Base-by-base conservation (phyloP, 2,113 vertebrate species). In the Galemys pyrenaicus region DNA sequence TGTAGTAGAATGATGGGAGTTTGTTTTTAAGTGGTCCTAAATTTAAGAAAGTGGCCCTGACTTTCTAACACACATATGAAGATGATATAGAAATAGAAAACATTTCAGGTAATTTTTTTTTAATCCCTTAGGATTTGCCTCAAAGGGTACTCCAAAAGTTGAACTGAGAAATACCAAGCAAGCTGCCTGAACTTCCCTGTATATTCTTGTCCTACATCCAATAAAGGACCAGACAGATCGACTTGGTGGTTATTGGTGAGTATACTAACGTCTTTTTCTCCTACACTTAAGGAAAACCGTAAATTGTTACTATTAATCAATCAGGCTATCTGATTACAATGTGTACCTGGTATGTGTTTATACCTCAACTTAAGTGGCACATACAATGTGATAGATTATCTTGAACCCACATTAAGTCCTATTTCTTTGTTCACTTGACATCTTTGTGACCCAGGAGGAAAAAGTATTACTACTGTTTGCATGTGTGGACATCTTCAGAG, bases 201-300 rank as follows among this genome's bases (percentile, higher is more conserved):
- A 3, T 32, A 39, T 37, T 85, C 62, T 28, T 68, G 2, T 28
- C 87, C 86, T 62, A 9, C 15, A 7, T 65, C 56, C 35, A 78
- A 2, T 24, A 60, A 92, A 94, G 86, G 81, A 91, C 41, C 26
- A 46, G 82, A 86, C 44, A 19, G 6, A 56, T 74, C 8, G 3
- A 46, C 37, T 13, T 58, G 67, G 71, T 93, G 65, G 9, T 3
- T 83, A 92, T 82, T 12, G 93, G 94, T 97, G 84, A 96, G 93
- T 96, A 65, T 3, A 7, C 15, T 64, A 32, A 7, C 56, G n/a
- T 79, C 49, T 62, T 89, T 58, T 75, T 77, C 62, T 85, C 44
- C 49, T 70, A 35, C 24, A 30, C 68, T 85, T 85, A n/a, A 62
- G 39, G 30, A 68, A 77, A 28, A 92, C 44, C 10, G 22, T 82